These are phyloP conservation scores for Tylochromis polylepis DNA, from an alignment of 2,113 vertebrate species.

Conservation along the genomic window DNA sequence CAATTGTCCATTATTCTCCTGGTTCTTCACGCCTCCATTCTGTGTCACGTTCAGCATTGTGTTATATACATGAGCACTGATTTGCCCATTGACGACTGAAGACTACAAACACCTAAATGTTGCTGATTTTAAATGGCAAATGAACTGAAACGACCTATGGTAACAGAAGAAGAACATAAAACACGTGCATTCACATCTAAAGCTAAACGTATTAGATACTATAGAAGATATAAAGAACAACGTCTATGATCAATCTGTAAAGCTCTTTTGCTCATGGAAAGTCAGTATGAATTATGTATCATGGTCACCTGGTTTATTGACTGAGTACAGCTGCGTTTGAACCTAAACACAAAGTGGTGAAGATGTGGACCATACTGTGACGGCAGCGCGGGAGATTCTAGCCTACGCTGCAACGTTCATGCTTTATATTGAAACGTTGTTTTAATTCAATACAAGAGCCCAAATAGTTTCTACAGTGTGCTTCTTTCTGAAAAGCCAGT, in stretches of 20 bases:
- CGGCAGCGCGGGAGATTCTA: neutral
- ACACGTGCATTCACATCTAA: too few relatives aligned
- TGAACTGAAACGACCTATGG: too few relatives aligned
- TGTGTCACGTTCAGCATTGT: neutral
- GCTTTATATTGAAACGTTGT: fast-evolving
- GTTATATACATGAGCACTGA: neutral
- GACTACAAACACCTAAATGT: neutral
- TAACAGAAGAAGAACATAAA: too few relatives aligned
- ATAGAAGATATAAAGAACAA: too few relatives aligned
- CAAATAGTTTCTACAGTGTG: neutral
- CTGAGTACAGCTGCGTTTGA: neutral
- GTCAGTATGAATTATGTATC: neutral
- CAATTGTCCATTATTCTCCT: neutral
- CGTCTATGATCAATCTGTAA: too few relatives aligned
- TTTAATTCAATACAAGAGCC: neutral
- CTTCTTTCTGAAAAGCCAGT: neutral
- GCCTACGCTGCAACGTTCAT: fast-evolving
- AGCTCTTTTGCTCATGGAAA: neutral
- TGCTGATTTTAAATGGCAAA: too few relatives aligned
- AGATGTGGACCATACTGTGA: fast-evolving
- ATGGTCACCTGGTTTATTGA: neutral
- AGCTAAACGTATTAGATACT: too few relatives aligned
- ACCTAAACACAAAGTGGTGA: neutral
- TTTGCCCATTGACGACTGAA: neutral
- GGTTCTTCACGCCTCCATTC: neutral